phyloP scores from a whole-genome alignment of 2,113 vertebrate species.

The Pongo pygmaeus region DNA sequence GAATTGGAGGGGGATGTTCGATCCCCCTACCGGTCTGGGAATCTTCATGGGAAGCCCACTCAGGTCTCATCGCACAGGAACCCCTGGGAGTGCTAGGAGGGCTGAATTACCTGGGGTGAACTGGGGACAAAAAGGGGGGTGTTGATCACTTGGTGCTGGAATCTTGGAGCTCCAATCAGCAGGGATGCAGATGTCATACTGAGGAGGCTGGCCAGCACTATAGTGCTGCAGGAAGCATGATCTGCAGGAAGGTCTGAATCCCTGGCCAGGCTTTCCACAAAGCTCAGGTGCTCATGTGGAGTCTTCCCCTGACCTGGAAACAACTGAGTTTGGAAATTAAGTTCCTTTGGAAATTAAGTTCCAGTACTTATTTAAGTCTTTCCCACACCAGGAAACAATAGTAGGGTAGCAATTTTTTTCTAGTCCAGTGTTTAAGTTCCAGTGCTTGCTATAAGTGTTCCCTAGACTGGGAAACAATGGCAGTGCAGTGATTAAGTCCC shows the following conservation, averaged over 20 bases:
- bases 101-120: neutral
- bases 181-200: neutral
- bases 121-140: neutral
- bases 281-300: neutral
- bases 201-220: neutral
- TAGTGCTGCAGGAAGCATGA: neutral
- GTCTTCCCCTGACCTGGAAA: neutral
- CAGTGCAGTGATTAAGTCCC: neutral
- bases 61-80: neutral
- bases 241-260: neutral
- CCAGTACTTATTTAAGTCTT: neutral
- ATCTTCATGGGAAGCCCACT: neutral
- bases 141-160: neutral
- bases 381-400: neutral
- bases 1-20: neutral
- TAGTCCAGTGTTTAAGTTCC: neutral
- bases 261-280: neutral
- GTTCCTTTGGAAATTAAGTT: neutral
- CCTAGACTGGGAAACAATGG: neutral
- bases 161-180: neutral
- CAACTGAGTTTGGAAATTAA: neutral
- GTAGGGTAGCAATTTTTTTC: neutral
- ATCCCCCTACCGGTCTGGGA: neutral
- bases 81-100: neutral
- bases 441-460: neutral